These are phyloP conservation scores for Nemapogon koenigi DNA, from an alignment of 2,888 invertebrate species.

Conservation along the genomic window DNA sequence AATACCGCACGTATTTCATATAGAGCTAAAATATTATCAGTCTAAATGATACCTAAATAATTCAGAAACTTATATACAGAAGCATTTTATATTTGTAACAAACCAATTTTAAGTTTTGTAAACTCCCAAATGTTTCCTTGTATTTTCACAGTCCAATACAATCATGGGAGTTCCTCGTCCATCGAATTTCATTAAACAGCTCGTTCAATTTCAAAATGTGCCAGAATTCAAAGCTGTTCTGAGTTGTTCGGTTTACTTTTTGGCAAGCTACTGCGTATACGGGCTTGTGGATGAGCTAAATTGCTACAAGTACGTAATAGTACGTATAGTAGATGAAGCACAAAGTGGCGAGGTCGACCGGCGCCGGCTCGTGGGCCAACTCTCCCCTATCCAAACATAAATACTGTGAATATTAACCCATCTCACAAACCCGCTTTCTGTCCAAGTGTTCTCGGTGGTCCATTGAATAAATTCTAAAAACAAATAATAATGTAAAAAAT, in stretches of 20 bases:
- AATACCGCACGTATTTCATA: too few relatives aligned
- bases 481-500: too few relatives aligned
- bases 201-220: not conserved
- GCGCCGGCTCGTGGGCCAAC: slow-evolving; percentile 32
- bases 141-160: too few relatives aligned
- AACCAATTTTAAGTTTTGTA: too few relatives aligned
- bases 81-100: too few relatives aligned
- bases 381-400: slow-evolving; percentile 16
- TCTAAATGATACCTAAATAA: too few relatives aligned
- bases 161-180: too few relatives aligned
- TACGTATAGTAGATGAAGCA: not conserved
- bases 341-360: slow-evolving; percentile 24
- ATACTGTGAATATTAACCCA: slow-evolving; percentile 2
- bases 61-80: too few relatives aligned
- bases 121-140: too few relatives aligned
- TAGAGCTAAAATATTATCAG: too few relatives aligned
- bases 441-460: not conserved
- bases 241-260: slow-evolving; percentile 5
- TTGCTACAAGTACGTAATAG: slow-evolving; percentile 35
- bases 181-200: slow-evolving; percentile 1
- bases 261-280: slow-evolving; percentile 15
- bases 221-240: not conserved
- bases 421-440: not conserved
- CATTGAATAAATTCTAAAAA: too few relatives aligned
- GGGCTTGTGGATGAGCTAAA: slow-evolving; percentile 30